phyloP scores from a whole-genome alignment of 1,140 invertebrate genomes.

The Chironomus striatipennis region DNA sequence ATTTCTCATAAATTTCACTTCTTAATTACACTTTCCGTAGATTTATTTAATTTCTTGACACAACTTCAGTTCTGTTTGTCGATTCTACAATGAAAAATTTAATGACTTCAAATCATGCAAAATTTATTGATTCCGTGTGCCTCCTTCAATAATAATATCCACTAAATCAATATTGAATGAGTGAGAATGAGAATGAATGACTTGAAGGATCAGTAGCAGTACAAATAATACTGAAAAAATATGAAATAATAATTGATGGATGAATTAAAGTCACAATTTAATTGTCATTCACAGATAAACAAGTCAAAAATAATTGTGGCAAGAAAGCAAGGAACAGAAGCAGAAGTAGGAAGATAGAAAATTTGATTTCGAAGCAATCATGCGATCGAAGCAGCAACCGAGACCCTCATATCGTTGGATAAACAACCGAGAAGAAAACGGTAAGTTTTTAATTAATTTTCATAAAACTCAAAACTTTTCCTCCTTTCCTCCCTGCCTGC shows the following conservation, averaged over 20 bases:
- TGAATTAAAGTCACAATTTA: not conserved
- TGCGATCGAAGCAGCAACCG: constrained; percentile 48
- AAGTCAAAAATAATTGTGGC: not conserved
- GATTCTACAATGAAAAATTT: not conserved
- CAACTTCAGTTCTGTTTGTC: too few relatives aligned
- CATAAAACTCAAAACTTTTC: not conserved
- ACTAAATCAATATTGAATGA: too few relatives aligned
- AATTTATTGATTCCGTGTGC: too few relatives aligned
- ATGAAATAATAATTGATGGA: too few relatives aligned
- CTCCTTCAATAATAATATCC: too few relatives aligned
- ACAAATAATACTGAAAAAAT: too few relatives aligned
- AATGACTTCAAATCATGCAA: not conserved
- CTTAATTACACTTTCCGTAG: too few relatives aligned
- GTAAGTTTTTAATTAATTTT: constrained; percentile 32
- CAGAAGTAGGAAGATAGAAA: not conserved
- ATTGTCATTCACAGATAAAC: not conserved
- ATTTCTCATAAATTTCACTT: too few relatives aligned
- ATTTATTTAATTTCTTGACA: too few relatives aligned
- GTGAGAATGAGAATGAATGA: too few relatives aligned
- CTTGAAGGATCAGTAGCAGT: too few relatives aligned
- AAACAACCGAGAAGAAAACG: constrained; percentile 43
- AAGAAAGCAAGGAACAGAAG: not conserved
- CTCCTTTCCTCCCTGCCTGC: too few relatives aligned
- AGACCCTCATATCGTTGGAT: constrained; percentile 46
- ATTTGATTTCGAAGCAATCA: constrained; percentile 28